Evolutionary conservation across 2,113 vertebrate species (phyloP), one percentile per base, ranked within the genome.

Genomic region (Excalfactoria chinensis): DNA sequence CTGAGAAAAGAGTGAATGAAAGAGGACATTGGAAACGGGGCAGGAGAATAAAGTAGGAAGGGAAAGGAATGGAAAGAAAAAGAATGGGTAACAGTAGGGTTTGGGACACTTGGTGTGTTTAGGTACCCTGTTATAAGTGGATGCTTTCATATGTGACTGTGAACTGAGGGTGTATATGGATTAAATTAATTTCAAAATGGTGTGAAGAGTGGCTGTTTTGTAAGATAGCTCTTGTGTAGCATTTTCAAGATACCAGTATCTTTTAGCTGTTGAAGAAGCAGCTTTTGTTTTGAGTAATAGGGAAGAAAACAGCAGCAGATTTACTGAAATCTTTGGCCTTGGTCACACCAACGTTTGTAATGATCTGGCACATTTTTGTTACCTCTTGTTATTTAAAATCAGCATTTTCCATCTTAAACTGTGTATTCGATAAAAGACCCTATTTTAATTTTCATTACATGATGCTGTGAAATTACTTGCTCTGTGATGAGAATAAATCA

Each of bases 261-360:
- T 88, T 81, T 53, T 56, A 78, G 40, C 15, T 89, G 74, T 41
- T 49, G 70, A 72, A 81, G 56, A 17, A 94, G 43, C 84, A 62
- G 19, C 46, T 78, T 86, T 48, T 51, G 11, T 84, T 95, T 89
- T 70, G 44, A 92, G 69, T 75, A 90, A 87, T 40, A 69, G 67
- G 12, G 32, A 86, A 90, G 55, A 86, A 78, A 79, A 75, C 75
- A 12, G 44, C 86, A 60, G 40, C 58, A 81, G 66, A 75, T 41
- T 69, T 59, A 62, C 13, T 11, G 75, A 84, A 73, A 69, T 70
- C 41, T 78, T 81, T 59, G 70, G 15, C 13, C 32, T 75, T 23
- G 72, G 16, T 89, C 70, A 75, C 35, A n/a, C 14, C 81, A 56
- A 55, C 8, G 34, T 62, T 78, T 82, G 26, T 75, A 66, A 84